Evolutionary conservation across 2,113 vertebrate species (phyloP), one percentile per base, ranked within the genome.

Genomic region (Sinocyclocheilus anophthalmus): DNA sequence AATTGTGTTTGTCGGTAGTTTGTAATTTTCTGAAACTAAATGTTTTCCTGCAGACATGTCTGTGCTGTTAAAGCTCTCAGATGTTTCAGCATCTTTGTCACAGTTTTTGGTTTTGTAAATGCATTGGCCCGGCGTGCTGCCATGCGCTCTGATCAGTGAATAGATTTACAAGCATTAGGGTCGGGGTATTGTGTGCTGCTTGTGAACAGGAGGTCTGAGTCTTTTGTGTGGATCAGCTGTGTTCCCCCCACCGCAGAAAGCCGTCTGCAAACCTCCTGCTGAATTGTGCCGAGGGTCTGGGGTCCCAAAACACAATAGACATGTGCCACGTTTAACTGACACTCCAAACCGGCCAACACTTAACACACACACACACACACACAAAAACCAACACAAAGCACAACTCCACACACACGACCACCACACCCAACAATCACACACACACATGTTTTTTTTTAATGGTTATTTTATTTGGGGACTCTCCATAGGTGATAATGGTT

Each of bases 151-250:
- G 93, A 94, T 89, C 90, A 89, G 89, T 94, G 94, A 94, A 94
- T 93, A 95, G 94, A 95, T 95, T 94, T 95, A 94, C 93, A 94
- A 94, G 93, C 92, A 94, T 94, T 93, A 94, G 91, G 88, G 86
- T 86, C 61, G 72, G 85, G 80, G 86, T 88, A 90, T 93, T 94
- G 93, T 93, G 90, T 42, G 82, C 90, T 91, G 92, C 89, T 88
- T 91, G 89, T 91, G 91, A 91, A 92, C 93, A 93, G 94, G 93
- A 93, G 90, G 86, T 92, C 92, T 89, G 63, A 89, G 85, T 87
- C 93, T 92, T 94, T 94, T 94, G 93, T 94, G 89, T 90, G 86
- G 37, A 92, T 92, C 92, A 91, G 91, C 90, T 91, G 89, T 63
- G 75, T 85, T 76, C 48, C 79, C 77, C 73, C 84, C 86, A n/a